Conservation (phyloP, 2,113 vertebrate species). For the Zosterops japonicus region DNA sequence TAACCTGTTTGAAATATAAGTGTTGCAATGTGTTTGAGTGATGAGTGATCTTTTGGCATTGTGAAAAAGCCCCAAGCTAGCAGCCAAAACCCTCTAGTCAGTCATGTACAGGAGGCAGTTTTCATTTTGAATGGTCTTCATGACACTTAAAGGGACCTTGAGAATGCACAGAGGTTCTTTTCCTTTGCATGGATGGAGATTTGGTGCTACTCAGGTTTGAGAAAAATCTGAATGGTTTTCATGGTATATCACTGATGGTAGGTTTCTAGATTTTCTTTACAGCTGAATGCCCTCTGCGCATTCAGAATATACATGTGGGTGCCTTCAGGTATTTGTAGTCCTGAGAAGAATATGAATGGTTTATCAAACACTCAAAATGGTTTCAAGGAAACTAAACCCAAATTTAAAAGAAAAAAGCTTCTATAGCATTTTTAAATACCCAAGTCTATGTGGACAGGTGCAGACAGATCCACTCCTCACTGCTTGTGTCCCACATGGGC, state of each 20-base stretch:
- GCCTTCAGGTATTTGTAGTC: background rate
- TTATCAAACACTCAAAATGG: background rate
- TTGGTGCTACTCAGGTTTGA: background rate
- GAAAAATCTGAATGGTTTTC: background rate
- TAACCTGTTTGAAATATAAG: background rate
- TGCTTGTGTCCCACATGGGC: background rate
- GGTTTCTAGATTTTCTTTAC: background rate
- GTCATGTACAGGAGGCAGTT: background rate
- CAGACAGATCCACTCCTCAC: background rate
- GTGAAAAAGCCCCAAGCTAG: background rate
- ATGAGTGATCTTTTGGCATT: background rate
- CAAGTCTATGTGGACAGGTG: background rate
- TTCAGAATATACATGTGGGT: background rate
- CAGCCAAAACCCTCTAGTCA: background rate
- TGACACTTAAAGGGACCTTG: background rate
- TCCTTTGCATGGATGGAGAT: background rate
- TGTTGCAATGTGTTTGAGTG: background rate
- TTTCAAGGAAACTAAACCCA: background rate
- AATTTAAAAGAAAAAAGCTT: background rate
- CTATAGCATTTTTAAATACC: background rate
- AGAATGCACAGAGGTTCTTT: background rate
- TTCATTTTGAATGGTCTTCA: background rate
- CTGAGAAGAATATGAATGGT: background rate
- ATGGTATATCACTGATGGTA: background rate
- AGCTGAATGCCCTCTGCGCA: background rate